phyloP scores from a whole-genome alignment of 2,888 invertebrate genomes.

The Cistogaster globosa region DNA sequence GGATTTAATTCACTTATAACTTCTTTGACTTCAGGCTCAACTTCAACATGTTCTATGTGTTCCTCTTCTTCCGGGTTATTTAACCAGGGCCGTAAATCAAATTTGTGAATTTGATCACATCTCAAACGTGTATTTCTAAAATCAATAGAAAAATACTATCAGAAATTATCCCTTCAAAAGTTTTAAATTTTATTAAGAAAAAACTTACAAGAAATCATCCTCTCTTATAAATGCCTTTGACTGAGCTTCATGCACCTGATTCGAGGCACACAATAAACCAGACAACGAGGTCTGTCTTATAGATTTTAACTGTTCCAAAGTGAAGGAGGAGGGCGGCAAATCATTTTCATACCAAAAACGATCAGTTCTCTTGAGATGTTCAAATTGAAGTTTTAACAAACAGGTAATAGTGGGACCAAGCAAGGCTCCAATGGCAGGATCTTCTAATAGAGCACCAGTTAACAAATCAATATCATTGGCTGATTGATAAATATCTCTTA shows the following conservation, averaged over 20 bases:
- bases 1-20: constrained; percentile 88
- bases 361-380: constrained; percentile 92
- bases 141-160: background rate
- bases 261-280: constrained; percentile 90
- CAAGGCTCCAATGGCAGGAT: constrained; percentile 90
- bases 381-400: constrained; percentile 91
- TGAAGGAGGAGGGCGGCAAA: constrained; percentile 92
- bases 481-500: constrained; percentile 88
- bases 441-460: constrained; percentile 92
- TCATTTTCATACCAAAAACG: constrained; percentile 98
- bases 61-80: constrained; percentile 82
- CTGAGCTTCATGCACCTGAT: constrained; percentile 88
- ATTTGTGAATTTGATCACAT: constrained; percentile 88
- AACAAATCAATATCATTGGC: constrained; percentile 93
- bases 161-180: background rate
- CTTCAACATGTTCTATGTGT: constrained; percentile 79
- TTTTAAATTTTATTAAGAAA: background rate
- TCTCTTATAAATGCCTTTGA: constrained; percentile 93
- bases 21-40: constrained; percentile 80
- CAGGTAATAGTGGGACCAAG: constrained; percentile 96
- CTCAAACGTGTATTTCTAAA: constrained; percentile 88
- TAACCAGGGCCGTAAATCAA: constrained; percentile 88
- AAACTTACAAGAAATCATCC: constrained; percentile 91
- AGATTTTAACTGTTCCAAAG: constrained; percentile 90
- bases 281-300: constrained; percentile 91